These are phyloP conservation scores for Crenichthys baileyi DNA, from an alignment of 2,797 vertebrate genomes.

Conservation along the genomic window DNA sequence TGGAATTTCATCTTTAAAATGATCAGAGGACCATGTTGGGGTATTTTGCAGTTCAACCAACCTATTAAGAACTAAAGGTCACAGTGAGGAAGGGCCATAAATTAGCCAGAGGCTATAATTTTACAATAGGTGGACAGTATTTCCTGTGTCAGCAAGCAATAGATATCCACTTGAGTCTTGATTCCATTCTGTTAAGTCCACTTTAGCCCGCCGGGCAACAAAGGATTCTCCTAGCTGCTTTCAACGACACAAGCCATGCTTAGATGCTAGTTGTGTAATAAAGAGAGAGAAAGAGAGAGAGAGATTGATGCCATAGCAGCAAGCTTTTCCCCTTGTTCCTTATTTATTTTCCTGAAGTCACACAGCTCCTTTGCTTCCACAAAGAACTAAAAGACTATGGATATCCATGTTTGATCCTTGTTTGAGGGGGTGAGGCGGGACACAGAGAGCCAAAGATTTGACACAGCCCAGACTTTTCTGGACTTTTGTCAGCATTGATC, in stretches of 20 bases:
- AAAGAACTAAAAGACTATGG: conserved; percentile 40
- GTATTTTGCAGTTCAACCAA: conserved; percentile 14
- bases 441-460: conserved; percentile 35
- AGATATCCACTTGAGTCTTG: conserved; percentile 62
- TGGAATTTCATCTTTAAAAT: conserved; percentile 24
- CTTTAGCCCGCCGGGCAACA: conserved; percentile 61
- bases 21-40: conserved; percentile 3
- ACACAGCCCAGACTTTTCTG: conserved; percentile 25
- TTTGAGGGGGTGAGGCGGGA: conserved; percentile 35
- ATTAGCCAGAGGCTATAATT: conserved; percentile 10
- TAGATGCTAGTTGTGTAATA: conserved; percentile 64
- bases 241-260: conserved; percentile 35
- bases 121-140: conserved; percentile 34
- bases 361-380: conserved; percentile 48
- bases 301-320: conserved; percentile 41
- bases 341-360: conserved; percentile 44
- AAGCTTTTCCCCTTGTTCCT: conserved; percentile 27
- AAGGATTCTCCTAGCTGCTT: conserved; percentile 58
- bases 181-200: conserved; percentile 63
- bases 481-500: conserved; percentile 21
- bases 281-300: conserved; percentile 32
- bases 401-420: conserved; percentile 43
- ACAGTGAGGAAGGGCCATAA: conserved; percentile 17
- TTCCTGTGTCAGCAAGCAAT: conserved; percentile 50
- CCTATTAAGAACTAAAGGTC: conserved; percentile 20